Evolutionary conservation across 2,888 invertebrate genomes (phyloP), one percentile per base, ranked within the genome.

Genomic region (Axea sp.): DNA sequence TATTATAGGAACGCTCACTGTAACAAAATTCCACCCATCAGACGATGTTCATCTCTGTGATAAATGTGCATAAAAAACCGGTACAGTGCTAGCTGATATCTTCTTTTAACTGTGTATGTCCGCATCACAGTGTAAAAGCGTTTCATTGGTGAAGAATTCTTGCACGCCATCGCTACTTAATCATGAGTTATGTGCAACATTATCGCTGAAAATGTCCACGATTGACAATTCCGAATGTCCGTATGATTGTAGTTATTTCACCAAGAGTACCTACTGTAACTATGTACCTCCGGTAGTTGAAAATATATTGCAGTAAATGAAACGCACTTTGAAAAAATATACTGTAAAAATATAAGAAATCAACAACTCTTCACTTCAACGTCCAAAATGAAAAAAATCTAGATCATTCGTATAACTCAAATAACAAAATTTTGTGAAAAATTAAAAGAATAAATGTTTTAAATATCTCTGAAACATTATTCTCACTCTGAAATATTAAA

Each of bases 151-250:
- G 49, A 51, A 51, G 39, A 28, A 22, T 41, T 43, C 9, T 62
- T 64, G 64, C 64, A 64, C 62, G 62, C 41, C 41, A 64, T 31
- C 14, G 45, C 53, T 45, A 19, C 45, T 53, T 64, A 45, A 35
- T 51, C 37, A 37, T 47, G 35, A 57, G n/a, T 59, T 33, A 59
- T 28, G 30, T 9, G 53, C 53, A 55, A 55, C 14, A 45, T 45
- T 28, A 55, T 64, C 28, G 55, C 65, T 43, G 12, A 9, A 57
- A 33, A 12, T 7, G 30, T 33, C 17, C 59, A 68, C 28, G 41
- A 59, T 51, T 51, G 51, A 41, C 17, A 51, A 19, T 37, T 45
- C 15, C 8, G n/a, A 22, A 47, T 35, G 35, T 31, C 6, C 39
- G 57, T 57, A 57, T 37, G 30, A 60, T 17, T 12, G 43, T 53